These are phyloP conservation scores for Phalacrocorax aristotelis DNA, from an alignment of 2,113 vertebrate species.

Conservation along the genomic window DNA sequence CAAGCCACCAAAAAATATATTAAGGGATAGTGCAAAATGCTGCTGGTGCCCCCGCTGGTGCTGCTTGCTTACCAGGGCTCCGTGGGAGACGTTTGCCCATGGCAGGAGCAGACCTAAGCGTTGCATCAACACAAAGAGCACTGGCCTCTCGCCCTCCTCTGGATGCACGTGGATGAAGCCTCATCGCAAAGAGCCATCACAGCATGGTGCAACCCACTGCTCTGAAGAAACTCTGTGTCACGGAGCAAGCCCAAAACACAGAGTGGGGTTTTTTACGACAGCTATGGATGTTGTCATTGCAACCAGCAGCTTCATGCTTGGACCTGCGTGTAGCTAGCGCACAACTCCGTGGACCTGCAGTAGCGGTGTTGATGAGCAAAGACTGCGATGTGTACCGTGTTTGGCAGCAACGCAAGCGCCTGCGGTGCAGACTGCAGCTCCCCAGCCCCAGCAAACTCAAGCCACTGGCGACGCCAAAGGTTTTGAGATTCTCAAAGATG, in stretches of 20 bases:
- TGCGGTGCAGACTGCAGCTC: neutral
- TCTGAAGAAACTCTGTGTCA: neutral
- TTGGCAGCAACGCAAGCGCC: neutral
- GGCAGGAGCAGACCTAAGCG: neutral
- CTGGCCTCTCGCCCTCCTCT: neutral
- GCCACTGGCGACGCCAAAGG: neutral
- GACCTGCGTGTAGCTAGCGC: too few relatives aligned
- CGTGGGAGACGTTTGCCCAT: neutral
- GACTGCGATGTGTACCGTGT: rapidly evolving
- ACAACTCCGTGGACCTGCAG: neutral
- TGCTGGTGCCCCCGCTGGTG: neutral
- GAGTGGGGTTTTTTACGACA: too few relatives aligned
- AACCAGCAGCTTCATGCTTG: neutral
- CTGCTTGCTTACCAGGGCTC: neutral
- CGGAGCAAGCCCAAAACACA: neutral
- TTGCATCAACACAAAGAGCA: neutral
- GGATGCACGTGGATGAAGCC: neutral
- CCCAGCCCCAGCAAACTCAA: neutral
- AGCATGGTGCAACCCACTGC: neutral
- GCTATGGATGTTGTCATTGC: neutral
- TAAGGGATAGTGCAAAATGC: neutral
- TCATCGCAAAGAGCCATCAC: neutral
- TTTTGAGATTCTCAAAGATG: neutral
- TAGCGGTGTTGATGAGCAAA: neutral
- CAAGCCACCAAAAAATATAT: neutral